These are phyloP conservation scores for Nymphalis polychloros DNA, from an alignment of 2,888 invertebrate species.

Conservation along the genomic window DNA sequence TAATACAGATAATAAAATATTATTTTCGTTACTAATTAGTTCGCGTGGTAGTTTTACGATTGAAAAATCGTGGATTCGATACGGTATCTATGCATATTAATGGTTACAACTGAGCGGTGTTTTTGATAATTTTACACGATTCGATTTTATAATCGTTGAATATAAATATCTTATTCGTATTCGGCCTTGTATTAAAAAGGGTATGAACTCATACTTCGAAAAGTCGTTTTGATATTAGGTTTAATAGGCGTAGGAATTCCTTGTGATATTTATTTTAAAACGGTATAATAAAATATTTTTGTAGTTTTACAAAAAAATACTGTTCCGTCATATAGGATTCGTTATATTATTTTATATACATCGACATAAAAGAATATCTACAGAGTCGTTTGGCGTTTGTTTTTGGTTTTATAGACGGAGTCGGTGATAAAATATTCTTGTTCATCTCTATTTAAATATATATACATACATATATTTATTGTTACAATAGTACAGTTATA, in stretches of 20 bases:
- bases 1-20: constrained; percentile 51
- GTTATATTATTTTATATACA: no score
- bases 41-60: constrained; percentile 54
- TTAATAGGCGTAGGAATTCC: constrained; percentile 1
- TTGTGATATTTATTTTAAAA: constrained; percentile 2
- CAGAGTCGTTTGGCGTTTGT: no score
- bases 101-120: constrained; percentile 46
- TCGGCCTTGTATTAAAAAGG: constrained; percentile 15
- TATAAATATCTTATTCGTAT: constrained; percentile 21
- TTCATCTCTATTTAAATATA: no score
- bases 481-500: no score
- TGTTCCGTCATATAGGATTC: no score
- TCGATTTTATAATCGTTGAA: constrained; percentile 24
- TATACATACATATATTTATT: no score
- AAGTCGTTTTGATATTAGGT: constrained; percentile 8
- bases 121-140: constrained; percentile 41
- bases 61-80: constrained; percentile 51
- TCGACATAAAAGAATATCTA: no score
- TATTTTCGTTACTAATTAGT: constrained; percentile 42
- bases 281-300: neutral
- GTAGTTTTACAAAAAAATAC: neutral
- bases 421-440: no score
- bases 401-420: no score
- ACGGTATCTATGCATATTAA: constrained; percentile 44
- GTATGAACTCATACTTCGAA: constrained; percentile 13